Percentiles rank a stretch among this genome's conserved stretches.
Conservation (phyloP, 2,888 invertebrate genomes). For the Pammene aurita region DNA sequence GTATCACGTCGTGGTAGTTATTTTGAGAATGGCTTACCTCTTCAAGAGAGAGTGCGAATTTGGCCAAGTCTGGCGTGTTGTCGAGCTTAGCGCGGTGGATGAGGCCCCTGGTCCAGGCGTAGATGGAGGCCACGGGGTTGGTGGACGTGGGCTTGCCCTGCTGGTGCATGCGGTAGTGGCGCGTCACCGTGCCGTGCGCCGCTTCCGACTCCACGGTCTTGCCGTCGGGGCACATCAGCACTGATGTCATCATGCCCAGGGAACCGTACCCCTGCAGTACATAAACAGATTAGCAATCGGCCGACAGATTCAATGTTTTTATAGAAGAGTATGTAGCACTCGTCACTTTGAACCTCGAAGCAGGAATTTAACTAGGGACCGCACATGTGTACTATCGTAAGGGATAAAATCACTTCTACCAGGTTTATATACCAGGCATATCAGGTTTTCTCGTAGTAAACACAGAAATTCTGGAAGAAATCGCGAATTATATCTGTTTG, state of each 20-base stretch:
- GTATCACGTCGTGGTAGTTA: no score
- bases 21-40: conserved; percentile 66
- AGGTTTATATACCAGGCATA: no score
- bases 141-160: conserved; percentile 94
- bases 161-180: conserved; percentile 94
- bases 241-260: conserved; percentile 95
- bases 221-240: conserved; percentile 92
- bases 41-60: conserved; percentile 88
- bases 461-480: no score
- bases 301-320: neutral
- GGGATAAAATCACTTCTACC: no score
- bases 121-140: conserved; percentile 95
- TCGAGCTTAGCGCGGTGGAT: conserved; percentile 93
- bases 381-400: no score
- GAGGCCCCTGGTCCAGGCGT: conserved; percentile 94
- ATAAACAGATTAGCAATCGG: neutral
- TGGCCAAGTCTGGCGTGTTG: conserved; percentile 87
- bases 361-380: no score
- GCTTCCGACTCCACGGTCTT: conserved; percentile 96
- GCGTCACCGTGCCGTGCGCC: conserved; percentile 95
- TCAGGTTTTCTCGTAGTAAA: no score
- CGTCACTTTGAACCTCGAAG: no score
- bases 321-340: no score
- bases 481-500: no score
- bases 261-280: conserved; percentile 87